Conservation (phyloP, 2,888 invertebrate species). For the Agrochola litura region DNA sequence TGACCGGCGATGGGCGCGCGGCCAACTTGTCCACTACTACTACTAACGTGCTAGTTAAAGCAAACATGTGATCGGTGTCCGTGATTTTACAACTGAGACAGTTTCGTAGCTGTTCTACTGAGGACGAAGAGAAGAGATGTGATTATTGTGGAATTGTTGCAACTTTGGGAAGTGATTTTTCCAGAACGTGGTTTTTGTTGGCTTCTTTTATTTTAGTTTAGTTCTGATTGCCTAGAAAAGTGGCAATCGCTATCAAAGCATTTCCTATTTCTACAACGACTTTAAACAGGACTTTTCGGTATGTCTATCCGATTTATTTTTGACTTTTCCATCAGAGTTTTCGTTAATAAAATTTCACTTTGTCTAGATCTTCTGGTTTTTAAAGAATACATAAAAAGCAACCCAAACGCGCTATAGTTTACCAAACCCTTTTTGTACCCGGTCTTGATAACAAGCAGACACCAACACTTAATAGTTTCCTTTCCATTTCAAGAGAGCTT, state of each 20-base stretch:
- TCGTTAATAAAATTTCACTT: too few relatives aligned
- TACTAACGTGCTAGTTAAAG: conserved; percentile 39
- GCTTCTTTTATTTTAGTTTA: not conserved
- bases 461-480: conserved; percentile 24
- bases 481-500: conserved; percentile 15
- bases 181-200: not conserved
- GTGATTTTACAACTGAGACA: conserved; percentile 22
- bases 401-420: not conserved
- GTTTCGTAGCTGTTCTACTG: not conserved
- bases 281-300: too few relatives aligned
- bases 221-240: too few relatives aligned
- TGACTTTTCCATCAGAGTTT: too few relatives aligned
- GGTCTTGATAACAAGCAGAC: not conserved
- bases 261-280: too few relatives aligned
- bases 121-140: not conserved
- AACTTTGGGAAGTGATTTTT: not conserved
- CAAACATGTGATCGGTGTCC: conserved; percentile 34
- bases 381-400: too few relatives aligned
- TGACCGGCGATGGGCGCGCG: conserved; percentile 23
- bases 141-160: not conserved
- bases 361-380: not conserved
- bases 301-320: too few relatives aligned
- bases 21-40: conserved; percentile 44
- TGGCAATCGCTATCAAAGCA: too few relatives aligned
- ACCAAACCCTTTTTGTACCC: not conserved